Evolutionary conservation across 2,797 vertebrate genomes (phyloP), one percentile per base, ranked within the genome.

Genomic region (Tarsius wallacei): DNA sequence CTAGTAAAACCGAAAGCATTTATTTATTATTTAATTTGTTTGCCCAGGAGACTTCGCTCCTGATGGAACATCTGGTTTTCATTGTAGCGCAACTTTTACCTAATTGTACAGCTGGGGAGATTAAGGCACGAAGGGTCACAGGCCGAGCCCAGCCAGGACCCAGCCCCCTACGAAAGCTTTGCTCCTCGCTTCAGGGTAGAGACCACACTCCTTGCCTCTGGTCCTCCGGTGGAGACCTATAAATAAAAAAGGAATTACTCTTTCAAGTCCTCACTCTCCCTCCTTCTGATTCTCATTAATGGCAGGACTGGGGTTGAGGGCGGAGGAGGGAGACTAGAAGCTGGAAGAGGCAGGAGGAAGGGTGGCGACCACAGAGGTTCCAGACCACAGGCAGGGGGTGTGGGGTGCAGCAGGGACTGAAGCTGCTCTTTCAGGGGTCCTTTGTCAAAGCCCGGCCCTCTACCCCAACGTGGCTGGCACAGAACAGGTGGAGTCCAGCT

Each of bases 11-110:
- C 16, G 22, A 96, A 98, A 97, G 93, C 97, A 97, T 97, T 98
- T 98, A 97, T 97, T 98, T 98, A 95, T 98, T 98, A 94, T 98
- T 98, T 98, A 98, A 98, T 98, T 97, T 97, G 97, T 98, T 96
- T 96, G 96, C 98, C 97, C 98, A 98, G 95, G 97, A 98, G 96
- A 98, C 83, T 84, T 98, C 28, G 59, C 24, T 4, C 95, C 96
- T 98, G 93, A 97, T 98, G 96, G 90, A 97, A 84, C 98, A 96
- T 98, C 95, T 98, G 98, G 94, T 98, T 98, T 98, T 96, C 97
- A 98, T 98, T 90, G 53, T 77, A 97, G 97, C 93, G 95, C 49
- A 96, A 83, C 97, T 98, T 98, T 98, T 98, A 97, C 97, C 96
- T 97, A 98, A 98, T 95, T 97, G 83, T 98, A 84, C 95, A 95